Evolutionary conservation across 2,888 invertebrate species (phyloP).

Genomic region (Leptogaster cylindrica): DNA sequence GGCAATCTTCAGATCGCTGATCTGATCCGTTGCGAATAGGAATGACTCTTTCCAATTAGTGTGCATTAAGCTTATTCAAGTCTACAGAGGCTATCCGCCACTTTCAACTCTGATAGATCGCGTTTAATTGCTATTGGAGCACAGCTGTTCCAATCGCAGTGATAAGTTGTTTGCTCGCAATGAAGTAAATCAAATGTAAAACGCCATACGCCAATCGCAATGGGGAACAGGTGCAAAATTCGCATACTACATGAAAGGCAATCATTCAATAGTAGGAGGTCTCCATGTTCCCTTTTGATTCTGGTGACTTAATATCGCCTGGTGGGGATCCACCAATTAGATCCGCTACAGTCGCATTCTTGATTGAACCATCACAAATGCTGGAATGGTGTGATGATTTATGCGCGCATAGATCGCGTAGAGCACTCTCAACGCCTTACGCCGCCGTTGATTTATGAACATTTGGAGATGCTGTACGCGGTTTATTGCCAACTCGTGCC

Average conservation of each 20-base stretch:
- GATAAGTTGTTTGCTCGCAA: slow-evolving; percentile 23
- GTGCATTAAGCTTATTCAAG: background rate
- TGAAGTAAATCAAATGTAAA: slow-evolving; percentile 37
- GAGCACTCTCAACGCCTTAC: slow-evolving; percentile 19
- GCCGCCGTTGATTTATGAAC: background rate
- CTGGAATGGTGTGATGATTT: slow-evolving; percentile 36
- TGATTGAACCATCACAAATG: slow-evolving; percentile 18
- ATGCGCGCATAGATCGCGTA: slow-evolving; percentile 9
- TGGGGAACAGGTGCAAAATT: slow-evolving; percentile 23
- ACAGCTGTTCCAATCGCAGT: background rate
- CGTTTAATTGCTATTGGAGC: background rate
- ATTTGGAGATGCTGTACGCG: background rate
- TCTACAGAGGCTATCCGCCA: background rate
- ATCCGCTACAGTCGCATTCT: slow-evolving; percentile 32
- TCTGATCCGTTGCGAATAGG: background rate
- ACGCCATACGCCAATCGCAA: slow-evolving; percentile 38
- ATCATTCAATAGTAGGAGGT: slow-evolving; percentile 35
- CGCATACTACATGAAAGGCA: background rate
- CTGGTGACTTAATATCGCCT: background rate
- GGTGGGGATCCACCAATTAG: slow-evolving; percentile 25
- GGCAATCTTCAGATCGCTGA: background rate
- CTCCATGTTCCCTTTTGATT: slow-evolving; percentile 34
- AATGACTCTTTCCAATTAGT: slow-evolving; percentile 14
- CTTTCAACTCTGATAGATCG: background rate
- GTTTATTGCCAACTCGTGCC: background rate